Conservation (phyloP, 2,888 invertebrate genomes). For the Thalpophila matura region DNA sequence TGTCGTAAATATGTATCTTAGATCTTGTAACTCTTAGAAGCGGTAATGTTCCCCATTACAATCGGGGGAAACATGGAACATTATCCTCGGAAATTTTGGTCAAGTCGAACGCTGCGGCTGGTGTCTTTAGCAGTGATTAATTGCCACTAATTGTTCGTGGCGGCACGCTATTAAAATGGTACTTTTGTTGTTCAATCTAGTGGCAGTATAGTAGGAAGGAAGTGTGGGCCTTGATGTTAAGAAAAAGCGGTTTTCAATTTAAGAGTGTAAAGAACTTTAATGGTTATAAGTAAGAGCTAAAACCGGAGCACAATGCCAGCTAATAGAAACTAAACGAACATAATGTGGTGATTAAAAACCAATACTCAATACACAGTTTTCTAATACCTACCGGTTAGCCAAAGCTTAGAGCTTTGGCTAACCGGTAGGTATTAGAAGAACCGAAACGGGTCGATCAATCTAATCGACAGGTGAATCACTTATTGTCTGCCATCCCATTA, state of each 20-base stretch:
- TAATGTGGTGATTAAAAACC: slow-evolving; percentile 48
- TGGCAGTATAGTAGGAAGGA: slow-evolving; percentile 14
- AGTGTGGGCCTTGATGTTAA: slow-evolving; percentile 25
- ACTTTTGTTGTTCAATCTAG: slow-evolving; percentile 48
- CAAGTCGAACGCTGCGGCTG: slow-evolving; percentile 25
- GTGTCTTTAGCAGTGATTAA: slow-evolving; percentile 56
- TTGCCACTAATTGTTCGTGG: slow-evolving; percentile 46
- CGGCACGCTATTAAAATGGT: slow-evolving; percentile 46
- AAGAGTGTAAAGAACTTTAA: slow-evolving; percentile 10
- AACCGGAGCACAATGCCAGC: neutral
- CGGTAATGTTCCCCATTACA: slow-evolving; percentile 29
- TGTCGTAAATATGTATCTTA: slow-evolving; percentile 46
- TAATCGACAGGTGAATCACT: slow-evolving; percentile 56
- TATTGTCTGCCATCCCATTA: slow-evolving; percentile 56
- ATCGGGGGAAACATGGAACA: slow-evolving; percentile 26
- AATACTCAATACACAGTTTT: slow-evolving; percentile 37
- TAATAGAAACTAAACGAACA: slow-evolving; percentile 10
- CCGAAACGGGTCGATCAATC: slow-evolving; percentile 41
- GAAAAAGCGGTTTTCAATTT: slow-evolving; percentile 34
- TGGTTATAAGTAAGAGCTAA: neutral
- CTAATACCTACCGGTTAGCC: slow-evolving; percentile 35
- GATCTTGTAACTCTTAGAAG: slow-evolving; percentile 37
- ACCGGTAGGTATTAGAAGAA: too few species aligned
- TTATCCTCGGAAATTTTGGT: slow-evolving; percentile 28
- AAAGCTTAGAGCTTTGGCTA: slow-evolving; percentile 31